These are phyloP conservation scores for Ormyrus pomaceus DNA, from an alignment of 2,888 invertebrate genomes.

Conservation along the genomic window DNA sequence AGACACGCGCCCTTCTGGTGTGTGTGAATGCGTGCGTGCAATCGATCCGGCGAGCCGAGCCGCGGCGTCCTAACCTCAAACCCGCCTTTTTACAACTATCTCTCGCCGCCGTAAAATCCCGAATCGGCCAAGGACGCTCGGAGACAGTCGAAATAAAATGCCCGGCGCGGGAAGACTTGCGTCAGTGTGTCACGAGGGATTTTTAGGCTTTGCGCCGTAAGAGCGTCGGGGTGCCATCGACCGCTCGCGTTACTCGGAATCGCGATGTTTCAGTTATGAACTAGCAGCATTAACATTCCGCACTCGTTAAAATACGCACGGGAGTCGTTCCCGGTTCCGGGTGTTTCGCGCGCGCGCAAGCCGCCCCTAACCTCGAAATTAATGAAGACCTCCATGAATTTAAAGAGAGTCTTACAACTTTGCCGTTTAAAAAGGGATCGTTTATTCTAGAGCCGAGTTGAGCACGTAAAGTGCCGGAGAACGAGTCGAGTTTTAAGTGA, in stretches of 20 bases:
- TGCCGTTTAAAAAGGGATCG: no score
- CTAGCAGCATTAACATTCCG: background rate
- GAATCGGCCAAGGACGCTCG: no score
- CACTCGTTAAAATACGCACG: background rate
- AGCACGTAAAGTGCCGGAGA: background rate
- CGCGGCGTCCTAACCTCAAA: constrained; percentile 67
- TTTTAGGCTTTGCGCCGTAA: no score
- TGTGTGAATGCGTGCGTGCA: background rate
- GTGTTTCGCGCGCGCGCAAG: constrained; percentile 9
- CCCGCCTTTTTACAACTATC: background rate
- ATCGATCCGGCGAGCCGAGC: constrained; percentile 14
- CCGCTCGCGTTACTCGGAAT: background rate
- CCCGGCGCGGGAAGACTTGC: no score
- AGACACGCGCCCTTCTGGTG: background rate
- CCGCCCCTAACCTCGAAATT: constrained; percentile 25
- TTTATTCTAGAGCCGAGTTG: background rate
- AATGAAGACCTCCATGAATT: no score
- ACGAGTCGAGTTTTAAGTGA: background rate
- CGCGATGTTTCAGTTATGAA: constrained; percentile 3
- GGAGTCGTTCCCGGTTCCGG: constrained; percentile 18
- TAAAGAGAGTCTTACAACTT: no score
- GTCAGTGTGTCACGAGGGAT: no score
- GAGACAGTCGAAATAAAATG: no score
- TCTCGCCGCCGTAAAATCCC: no score
- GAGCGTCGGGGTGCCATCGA: no score